Base-by-base conservation (phyloP, 2,888 invertebrate species). In the Melanchra persicariae region DNA sequence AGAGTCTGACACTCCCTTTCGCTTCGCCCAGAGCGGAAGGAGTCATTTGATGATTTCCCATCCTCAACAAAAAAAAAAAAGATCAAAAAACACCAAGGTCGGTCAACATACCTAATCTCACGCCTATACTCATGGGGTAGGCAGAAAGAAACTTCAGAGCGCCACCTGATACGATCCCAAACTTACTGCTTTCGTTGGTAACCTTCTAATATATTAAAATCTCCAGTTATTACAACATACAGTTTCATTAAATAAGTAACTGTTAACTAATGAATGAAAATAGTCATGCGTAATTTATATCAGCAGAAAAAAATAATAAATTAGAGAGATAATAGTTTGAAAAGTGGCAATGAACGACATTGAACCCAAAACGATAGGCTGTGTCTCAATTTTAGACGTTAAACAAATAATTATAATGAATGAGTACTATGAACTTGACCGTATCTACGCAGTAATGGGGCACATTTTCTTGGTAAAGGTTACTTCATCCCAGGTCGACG, bases 341-440 rank as follows among this genome's bases (percentile, higher is more conserved):
- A 80, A 77, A 71, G 59, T 66, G 81, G 58, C 72, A 85, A 82
- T 64, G 85, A 70, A 62, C 81, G 86, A 54, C 85, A 84, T 82
- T 87, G 87, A 87, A 84, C 87, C 58, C 59, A 26, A 12, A 12
- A 51, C 34, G 22, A 34, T 72, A 69, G 55, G 49, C 64, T 61
- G 37, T 7, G 17, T 26, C 45, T 30, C 19, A 26, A 65, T 64
- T 74, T 79, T 45, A 65, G 52, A 80, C 60, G 66, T 55, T 40
- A 79, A 43, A 63, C 34, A 12, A 71, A 75, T 26, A 37, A 17
- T 19, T 40, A 19, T 15, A 40, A 2, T 40, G 6, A 40, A 40
- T 40, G 43, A 78, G 74, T 55, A 10, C 72, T 79, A 79, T 79
- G 73, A 79, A 74, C 79, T 60, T 60, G 71, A 70, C n/a, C 6